phyloP scores from a whole-genome alignment of 2,888 invertebrate species.

The Cantharis rufa region DNA sequence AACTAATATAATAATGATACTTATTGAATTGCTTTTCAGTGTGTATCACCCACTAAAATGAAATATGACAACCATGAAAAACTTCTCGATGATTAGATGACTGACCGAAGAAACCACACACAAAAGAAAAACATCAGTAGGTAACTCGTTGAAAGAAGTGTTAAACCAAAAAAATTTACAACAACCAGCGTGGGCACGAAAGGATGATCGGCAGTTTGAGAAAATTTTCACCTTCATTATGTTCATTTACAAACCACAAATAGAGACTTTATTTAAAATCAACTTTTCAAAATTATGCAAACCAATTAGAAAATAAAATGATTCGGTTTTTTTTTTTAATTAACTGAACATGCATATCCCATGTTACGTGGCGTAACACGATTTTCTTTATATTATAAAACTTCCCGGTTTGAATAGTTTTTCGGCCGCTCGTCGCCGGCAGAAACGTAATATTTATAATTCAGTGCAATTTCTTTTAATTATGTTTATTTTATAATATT shows the following conservation, averaged over 20 bases:
- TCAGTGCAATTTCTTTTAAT: too few species aligned
- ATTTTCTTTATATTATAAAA: too few species aligned
- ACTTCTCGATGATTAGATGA: slow-evolving; percentile 1
- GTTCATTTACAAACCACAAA: background rate
- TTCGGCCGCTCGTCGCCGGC: too few species aligned
- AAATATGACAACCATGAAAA: background rate
- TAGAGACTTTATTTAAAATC: background rate
- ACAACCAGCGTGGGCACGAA: background rate
- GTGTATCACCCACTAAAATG: background rate
- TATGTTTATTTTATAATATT: too few species aligned
- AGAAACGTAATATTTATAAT: too few species aligned
- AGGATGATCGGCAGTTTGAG: background rate
- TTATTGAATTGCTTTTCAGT: slow-evolving; percentile 1
- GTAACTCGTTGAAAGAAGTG: slow-evolving; percentile 1
- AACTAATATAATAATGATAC: slow-evolving; percentile 1
- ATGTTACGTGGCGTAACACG: too few species aligned
- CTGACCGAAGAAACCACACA: background rate
- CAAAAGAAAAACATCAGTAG: slow-evolving; percentile 3
- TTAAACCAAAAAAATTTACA: background rate
- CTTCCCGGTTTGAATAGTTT: too few species aligned
- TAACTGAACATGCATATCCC: too few species aligned
- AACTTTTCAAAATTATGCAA: too few species aligned
- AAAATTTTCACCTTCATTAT: background rate
- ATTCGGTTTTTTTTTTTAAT: too few species aligned
- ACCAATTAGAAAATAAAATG: too few species aligned